Base-by-base conservation (phyloP, 2,888 invertebrate species). In the Pseudoips prasinana region DNA sequence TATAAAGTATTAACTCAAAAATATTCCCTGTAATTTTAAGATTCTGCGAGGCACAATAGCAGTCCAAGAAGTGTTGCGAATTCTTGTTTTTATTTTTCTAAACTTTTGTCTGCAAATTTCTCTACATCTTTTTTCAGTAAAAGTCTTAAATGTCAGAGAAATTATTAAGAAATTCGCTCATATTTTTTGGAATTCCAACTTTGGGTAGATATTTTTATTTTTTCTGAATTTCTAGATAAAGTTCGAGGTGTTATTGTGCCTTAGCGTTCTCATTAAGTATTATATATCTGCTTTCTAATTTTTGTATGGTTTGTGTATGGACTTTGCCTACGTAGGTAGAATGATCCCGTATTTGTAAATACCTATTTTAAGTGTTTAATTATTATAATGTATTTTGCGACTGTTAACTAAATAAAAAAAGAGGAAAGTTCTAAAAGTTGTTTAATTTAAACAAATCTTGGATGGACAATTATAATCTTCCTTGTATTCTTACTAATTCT, bases 261-360 rank as follows among this genome's bases (percentile, higher is more conserved):
- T 62, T 66, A 52, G 40, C 37, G 17, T 41, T 62, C 43, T 66
- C 57, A 64, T 63, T 66, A 69, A 64, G 59, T 67, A 68, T 39
- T 64, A 60, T 70, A 61, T 71, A 69, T 69, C 25, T 57, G 84
- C 83, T 86, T 86, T 77, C 69, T 74, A 74, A 76, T 77, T 75
- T 54, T 70, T 80, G 84, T 74, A 85, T 82, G 86, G 69, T 77
- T 84, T 84, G 81, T 73, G 85, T 75, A 85, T 85, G 85, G 68
- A 63, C 52, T 80, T 80, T 82, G 82, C 86, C 87, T 87, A 85
- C 87, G 87, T 87, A 87, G 86, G 87, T 84, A 82, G 82, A 77
- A 74, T 71, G 66, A 73, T 71, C 84, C 81, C 73, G 47, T 77
- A 63, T 78, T 73, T 86, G 86, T 86, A 86, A 85, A 85, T 86